Percentiles rank a stretch among this genome's conserved stretches.
Evolutionary conservation across 1,140 invertebrate species (phyloP).

Genomic region (Ceratina japonica): DNA sequence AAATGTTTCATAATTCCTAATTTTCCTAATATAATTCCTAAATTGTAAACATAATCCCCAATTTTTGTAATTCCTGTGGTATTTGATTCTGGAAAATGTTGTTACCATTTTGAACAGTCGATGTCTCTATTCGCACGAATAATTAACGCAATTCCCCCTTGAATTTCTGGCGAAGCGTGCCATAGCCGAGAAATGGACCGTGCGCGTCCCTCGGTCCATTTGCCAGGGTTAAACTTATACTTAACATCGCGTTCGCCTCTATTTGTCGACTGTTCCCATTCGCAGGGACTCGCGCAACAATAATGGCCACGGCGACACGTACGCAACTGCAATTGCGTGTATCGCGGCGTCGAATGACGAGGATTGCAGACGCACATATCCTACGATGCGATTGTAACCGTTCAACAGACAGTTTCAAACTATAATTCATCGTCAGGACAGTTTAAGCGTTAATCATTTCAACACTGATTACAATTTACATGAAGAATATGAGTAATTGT

Average conservation of each 20-base stretch:
- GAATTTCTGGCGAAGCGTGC: neutral
- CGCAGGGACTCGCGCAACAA: constrained; percentile 18
- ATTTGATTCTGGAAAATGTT: too few relatives aligned
- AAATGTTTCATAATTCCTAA: too few relatives aligned
- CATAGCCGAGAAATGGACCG: constrained; percentile 12
- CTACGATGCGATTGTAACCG: constrained; percentile 21
- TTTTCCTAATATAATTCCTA: too few relatives aligned
- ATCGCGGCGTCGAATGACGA: constrained; percentile 39
- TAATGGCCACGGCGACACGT: constrained; percentile 29
- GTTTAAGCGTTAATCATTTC: too few relatives aligned
- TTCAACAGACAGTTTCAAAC: constrained; percentile 38
- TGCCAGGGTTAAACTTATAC: constrained; percentile 48
- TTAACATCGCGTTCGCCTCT: constrained; percentile 28
- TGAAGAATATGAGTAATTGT: neutral
- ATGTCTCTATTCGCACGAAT: too few relatives aligned
- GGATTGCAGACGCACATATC: constrained; percentile 3
- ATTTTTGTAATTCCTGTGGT: too few relatives aligned
- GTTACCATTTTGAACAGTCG: too few relatives aligned
- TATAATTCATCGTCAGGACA: constrained; percentile 2
- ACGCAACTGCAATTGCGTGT: constrained; percentile 42
- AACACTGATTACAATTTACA: neutral
- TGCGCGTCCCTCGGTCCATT: constrained; percentile 3
- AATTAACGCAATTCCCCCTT: neutral
- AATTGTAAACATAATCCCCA: too few relatives aligned
- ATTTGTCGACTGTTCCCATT: constrained; percentile 24